Evolutionary conservation across 2,113 vertebrate genomes (phyloP).

Genomic region (Erinaceus europaeus): DNA sequence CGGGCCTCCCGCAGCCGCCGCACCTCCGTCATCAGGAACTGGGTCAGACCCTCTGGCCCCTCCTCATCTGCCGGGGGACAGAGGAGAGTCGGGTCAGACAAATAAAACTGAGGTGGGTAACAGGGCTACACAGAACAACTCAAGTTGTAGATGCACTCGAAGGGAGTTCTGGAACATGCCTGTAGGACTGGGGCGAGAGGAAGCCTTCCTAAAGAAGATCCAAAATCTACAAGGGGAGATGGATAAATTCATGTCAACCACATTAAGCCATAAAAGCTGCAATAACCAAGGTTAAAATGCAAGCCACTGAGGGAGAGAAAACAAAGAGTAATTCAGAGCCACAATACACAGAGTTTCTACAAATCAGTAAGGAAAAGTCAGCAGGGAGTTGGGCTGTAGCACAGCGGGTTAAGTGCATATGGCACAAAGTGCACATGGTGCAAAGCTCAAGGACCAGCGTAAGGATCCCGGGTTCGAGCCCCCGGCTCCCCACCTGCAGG

Average conservation of each 20-base stretch:
- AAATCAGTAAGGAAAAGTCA: neutral
- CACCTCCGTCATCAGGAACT: slow-evolving; percentile 95
- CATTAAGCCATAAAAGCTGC: too few species aligned
- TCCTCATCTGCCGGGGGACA: slow-evolving; percentile 87
- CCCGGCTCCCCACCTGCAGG: too few species aligned
- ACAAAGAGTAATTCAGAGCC: neutral
- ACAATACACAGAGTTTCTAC: neutral
- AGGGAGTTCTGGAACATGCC: neutral
- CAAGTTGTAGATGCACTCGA: neutral
- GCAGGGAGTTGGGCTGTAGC: too few species aligned
- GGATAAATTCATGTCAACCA: neutral
- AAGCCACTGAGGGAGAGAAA: too few species aligned
- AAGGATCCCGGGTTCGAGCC: too few species aligned
- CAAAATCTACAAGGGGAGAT: neutral
- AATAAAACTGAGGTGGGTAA: neutral
- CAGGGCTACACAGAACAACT: neutral
- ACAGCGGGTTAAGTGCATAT: too few species aligned
- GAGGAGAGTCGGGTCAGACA: neutral
- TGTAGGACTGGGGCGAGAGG: neutral
- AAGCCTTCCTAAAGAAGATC: neutral
- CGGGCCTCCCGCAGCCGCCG: slow-evolving; percentile 90
- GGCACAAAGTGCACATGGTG: too few species aligned
- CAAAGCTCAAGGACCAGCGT: too few species aligned
- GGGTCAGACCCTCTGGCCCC: slow-evolving; percentile 94
- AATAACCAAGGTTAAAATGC: too few species aligned